phyloP scores from a whole-genome alignment of 2,888 invertebrate genomes.

The Apamea epomidion region DNA sequence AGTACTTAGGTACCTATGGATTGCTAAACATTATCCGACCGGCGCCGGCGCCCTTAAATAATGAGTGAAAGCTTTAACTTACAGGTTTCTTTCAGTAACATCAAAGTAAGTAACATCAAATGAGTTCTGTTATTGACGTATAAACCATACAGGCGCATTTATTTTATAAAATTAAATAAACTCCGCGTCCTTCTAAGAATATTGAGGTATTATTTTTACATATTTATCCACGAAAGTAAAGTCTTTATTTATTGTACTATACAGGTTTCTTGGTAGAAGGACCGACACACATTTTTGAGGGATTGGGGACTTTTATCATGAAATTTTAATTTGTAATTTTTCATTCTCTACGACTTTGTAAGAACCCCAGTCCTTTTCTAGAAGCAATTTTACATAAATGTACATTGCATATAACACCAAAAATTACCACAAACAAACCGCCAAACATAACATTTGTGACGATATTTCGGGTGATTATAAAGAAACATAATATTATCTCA shows the following conservation, averaged over 20 bases:
- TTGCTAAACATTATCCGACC: constrained; percentile 4
- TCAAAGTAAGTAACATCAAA: constrained; percentile 37
- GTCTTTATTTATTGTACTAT: not conserved
- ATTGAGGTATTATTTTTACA: not conserved
- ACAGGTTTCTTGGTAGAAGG: not conserved
- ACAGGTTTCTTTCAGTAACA: constrained; percentile 14
- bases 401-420: too few species aligned
- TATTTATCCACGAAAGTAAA: not conserved
- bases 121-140: constrained; percentile 36
- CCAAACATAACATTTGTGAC: not conserved
- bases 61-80: constrained; percentile 27
- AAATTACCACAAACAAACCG: too few species aligned
- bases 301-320: not conserved
- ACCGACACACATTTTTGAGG: not conserved
- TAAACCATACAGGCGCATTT: constrained; percentile 12
- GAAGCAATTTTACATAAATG: not conserved
- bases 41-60: not conserved
- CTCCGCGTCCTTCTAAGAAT: not conserved
- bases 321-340: too few species aligned
- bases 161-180: not conserved
- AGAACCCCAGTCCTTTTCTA: not conserved
- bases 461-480: not conserved
- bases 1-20: not conserved
- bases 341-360: not conserved
- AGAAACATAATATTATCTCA: not conserved